These are phyloP conservation scores for Suncus etruscus DNA, from an alignment of 2,113 vertebrate genomes.

Conservation along the genomic window DNA sequence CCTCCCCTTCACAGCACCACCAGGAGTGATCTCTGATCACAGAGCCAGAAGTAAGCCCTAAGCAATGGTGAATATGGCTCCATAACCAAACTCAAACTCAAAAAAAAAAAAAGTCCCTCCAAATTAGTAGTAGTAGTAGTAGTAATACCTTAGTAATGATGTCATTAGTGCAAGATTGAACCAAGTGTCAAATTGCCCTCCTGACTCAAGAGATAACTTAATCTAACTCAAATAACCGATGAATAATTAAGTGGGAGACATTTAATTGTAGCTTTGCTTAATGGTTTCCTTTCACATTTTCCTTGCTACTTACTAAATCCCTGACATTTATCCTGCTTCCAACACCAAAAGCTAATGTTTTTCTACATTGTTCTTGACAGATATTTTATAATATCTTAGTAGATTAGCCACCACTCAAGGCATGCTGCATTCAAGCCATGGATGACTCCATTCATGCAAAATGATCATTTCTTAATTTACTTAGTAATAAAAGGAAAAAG, in stretches of 20 bases:
- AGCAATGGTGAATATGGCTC: too few species aligned
- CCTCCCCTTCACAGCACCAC: too few species aligned
- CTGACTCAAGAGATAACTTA: not conserved
- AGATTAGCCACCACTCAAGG: not conserved
- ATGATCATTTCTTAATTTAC: not conserved
- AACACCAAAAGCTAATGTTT: not conserved
- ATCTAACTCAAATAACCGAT: not conserved
- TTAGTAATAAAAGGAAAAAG: not conserved
- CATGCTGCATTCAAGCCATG: not conserved
- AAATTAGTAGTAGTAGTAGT: not conserved
- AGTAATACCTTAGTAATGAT: conserved; percentile 37
- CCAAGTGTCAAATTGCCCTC: conserved; percentile 15
- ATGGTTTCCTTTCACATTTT: not conserved
- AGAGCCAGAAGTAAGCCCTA: too few species aligned
- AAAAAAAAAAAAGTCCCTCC: too few species aligned
- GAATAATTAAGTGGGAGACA: not conserved
- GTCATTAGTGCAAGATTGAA: conserved; percentile 53
- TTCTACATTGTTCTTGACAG: not conserved
- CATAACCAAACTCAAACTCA: too few species aligned
- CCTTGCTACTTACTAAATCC: not conserved
- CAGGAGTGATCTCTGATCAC: too few species aligned
- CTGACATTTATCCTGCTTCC: not conserved
- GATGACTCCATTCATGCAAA: not conserved
- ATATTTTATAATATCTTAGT: not conserved
- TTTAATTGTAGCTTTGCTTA: conserved; percentile 30